Base-by-base conservation (phyloP, 2,888 invertebrate species). In the Temnothorax ravouxi region DNA sequence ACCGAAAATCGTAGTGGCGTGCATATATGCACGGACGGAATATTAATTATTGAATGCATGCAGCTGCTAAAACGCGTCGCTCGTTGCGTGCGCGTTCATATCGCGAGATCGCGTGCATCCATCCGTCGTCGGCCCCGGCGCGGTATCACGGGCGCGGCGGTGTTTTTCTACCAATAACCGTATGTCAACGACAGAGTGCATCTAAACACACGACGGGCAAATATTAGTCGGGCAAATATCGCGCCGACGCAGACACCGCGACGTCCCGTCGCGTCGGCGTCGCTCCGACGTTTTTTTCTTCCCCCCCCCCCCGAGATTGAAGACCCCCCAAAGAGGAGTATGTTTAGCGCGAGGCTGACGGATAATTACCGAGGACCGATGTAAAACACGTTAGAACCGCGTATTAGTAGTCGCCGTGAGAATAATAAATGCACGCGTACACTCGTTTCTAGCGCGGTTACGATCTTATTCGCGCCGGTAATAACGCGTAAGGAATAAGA, bases 131-230 rank as follows among this genome's bases (percentile, higher is more conserved):
- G 38, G 5, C 62, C 15, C 34, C 34, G 29, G n/a, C 59, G 34
- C 21, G 41, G 41, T 74, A 76, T 66, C 66, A 18, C 77, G 72
- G 50, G 29, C n/a, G 77, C 47, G 50, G 29, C n/a, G 77, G 54
- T 21, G 66, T 79, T 83, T 86, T 82, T 83, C 76, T 59, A 85
- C 74, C 86, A 82, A 84, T 83, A 66, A 87, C 69, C 62, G 69
- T 52, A 44, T 84, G 75, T 77, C 86, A 81, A 59, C 83, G 76
- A 62, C 79, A 25, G 75, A 52, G 62, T 9, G 79, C 44, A 13
- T 66, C 66, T 59, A 71, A 79, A 79, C 71, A 59, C 38, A 71
- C 18, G 38, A 34, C 61, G 9, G n/a, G n/a, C n/a, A n/a, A n/a
- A n/a, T 47, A 80, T 72, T 59, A 47, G 71, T 34, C 18, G 79